A percentile compares a stretch with the other conserved stretches of the same genome.
Conservation (phyloP, 2,888 invertebrate species). For the Chromoteleia sp. region DNA sequence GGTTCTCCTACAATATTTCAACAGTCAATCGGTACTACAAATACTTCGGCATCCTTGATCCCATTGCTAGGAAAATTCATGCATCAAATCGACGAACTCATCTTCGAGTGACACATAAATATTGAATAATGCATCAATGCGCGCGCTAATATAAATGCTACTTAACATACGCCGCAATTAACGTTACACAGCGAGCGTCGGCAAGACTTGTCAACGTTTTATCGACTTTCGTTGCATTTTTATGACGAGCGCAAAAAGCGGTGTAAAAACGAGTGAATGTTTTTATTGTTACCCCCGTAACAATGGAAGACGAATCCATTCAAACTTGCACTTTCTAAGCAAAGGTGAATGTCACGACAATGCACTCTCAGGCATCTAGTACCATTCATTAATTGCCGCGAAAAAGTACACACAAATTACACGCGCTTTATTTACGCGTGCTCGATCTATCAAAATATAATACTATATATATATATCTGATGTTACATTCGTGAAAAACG, state of each 20-base stretch:
- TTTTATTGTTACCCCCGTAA: slow-evolving; percentile 26
- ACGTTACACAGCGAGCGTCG: background rate
- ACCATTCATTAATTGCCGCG: slow-evolving; percentile 57
- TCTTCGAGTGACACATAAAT: slow-evolving; percentile 41
- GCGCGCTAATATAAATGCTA: slow-evolving; percentile 28
- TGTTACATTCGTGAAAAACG: slow-evolving; percentile 17
- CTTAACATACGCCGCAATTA: slow-evolving; percentile 36
- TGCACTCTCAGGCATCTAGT: slow-evolving; percentile 53
- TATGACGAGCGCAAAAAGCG: slow-evolving; percentile 35
- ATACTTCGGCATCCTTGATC: slow-evolving; percentile 44
- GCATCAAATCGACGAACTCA: slow-evolving; percentile 48
- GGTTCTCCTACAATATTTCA: background rate
- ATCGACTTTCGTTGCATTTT: slow-evolving; percentile 44
- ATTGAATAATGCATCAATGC: slow-evolving; percentile 48
- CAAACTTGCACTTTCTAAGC: slow-evolving; percentile 68
- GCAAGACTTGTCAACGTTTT: slow-evolving; percentile 40
- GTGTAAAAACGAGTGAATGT: slow-evolving; percentile 43
- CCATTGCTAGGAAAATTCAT: slow-evolving; percentile 43
- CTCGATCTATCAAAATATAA: slow-evolving; percentile 19
- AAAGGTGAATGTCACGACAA: slow-evolving; percentile 69
- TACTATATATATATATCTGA: slow-evolving; percentile 27
- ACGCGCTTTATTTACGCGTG: slow-evolving; percentile 3
- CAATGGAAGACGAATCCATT: slow-evolving; percentile 58
- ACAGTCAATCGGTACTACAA: background rate
- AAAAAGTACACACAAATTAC: slow-evolving; percentile 38